Evolutionary conservation across 2,113 vertebrate genomes (phyloP).

Genomic region (Tiliqua scincoides): DNA sequence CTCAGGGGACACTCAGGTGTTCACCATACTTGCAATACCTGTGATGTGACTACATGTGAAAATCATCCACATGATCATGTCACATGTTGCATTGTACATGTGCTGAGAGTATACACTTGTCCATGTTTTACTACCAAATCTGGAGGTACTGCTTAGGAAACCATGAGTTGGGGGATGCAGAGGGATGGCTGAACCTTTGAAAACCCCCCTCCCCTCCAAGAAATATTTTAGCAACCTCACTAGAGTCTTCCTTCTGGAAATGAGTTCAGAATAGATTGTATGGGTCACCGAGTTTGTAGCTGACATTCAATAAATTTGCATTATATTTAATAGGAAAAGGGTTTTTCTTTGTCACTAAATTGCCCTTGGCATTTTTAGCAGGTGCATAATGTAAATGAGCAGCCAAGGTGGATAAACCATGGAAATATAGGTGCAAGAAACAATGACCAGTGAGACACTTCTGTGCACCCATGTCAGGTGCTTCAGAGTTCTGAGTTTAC

Average conservation of each 20-base stretch:
- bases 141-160: not conserved
- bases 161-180: not conserved
- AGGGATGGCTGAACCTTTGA: not conserved
- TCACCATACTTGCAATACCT: not conserved
- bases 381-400: not conserved
- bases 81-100: not conserved
- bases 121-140: not conserved
- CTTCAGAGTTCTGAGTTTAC: not conserved
- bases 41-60: not conserved
- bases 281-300: not conserved
- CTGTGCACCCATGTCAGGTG: not conserved
- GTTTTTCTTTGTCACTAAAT: not conserved
- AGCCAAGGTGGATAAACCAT: not conserved
- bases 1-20: not conserved
- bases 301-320: not conserved
- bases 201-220: not conserved
- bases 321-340: not conserved
- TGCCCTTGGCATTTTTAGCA: not conserved
- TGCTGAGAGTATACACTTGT: not conserved
- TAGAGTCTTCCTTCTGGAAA: not conserved
- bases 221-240: too few species aligned
- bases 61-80: not conserved
- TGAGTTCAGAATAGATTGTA: not conserved
- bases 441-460: not conserved
- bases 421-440: not conserved